These are phyloP conservation scores for Reinhardtius hippoglossoides DNA, from an alignment of 2,113 vertebrate genomes.

Conservation along the genomic window DNA sequence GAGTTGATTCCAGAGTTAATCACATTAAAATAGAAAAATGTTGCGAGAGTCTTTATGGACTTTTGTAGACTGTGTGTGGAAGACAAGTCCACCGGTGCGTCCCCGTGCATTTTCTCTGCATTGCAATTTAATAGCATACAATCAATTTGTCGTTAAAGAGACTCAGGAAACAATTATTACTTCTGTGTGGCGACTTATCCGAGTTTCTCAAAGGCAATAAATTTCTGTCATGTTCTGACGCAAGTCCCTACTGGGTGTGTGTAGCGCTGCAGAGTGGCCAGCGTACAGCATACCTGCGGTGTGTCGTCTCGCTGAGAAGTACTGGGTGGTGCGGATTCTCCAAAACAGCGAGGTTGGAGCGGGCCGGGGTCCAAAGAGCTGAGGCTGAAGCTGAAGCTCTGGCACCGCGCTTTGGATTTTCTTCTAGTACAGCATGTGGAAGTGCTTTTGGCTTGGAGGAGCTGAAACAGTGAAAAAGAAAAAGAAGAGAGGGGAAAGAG, in stretches of 20 bases:
- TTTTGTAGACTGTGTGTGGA: not conserved
- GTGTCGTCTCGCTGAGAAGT: constrained; percentile 69
- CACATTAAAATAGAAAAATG: not conserved
- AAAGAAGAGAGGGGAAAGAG: not conserved
- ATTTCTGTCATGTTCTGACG: constrained; percentile 44
- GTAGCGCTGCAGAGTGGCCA: constrained; percentile 24
- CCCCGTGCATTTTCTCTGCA: constrained; percentile 22
- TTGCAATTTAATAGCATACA: constrained; percentile 45
- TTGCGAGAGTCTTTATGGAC: not conserved
- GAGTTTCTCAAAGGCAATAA: constrained; percentile 1
- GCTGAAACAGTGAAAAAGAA: constrained; percentile 9
- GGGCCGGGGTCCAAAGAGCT: constrained; percentile 65
- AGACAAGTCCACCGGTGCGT: not conserved
- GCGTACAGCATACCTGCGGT: constrained; percentile 76
- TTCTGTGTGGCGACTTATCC: constrained; percentile 24
- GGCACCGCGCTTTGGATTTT: constrained; percentile 58
- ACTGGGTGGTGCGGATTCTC: constrained; percentile 70
- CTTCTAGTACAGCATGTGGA: constrained; percentile 79
- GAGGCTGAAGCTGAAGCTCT: constrained; percentile 58
- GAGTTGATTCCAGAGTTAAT: constrained; percentile 6
- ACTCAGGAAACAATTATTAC: constrained; percentile 1
- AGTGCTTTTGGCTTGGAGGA: constrained; percentile 74
- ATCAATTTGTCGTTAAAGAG: constrained; percentile 49
- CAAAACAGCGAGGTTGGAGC: constrained; percentile 71
- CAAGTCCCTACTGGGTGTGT: constrained; percentile 38